Evolutionary conservation across 1,140 invertebrate genomes (phyloP).

Genomic region (Propsilocerus akamusi): DNA sequence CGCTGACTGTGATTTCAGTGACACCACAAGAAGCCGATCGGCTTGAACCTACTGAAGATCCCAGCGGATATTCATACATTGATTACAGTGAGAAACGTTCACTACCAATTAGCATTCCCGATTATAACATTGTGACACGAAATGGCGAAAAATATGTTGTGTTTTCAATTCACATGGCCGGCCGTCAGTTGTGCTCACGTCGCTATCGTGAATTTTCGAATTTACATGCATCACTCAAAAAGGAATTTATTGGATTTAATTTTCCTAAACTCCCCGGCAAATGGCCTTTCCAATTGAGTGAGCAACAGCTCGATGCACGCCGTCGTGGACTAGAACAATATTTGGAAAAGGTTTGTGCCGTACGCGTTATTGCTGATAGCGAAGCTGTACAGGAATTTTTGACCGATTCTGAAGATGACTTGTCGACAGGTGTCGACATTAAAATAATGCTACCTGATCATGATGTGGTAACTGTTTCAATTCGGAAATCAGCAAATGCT

Average conservation of each 20-base stretch:
- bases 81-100: constrained; percentile 98
- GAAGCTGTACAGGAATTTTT: constrained; percentile 96
- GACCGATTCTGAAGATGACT: constrained; percentile 77
- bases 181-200: constrained; percentile 86
- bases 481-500: constrained; percentile 79
- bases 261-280: constrained; percentile 98
- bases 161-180: constrained; percentile 99
- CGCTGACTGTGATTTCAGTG: constrained; percentile 89
- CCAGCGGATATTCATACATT: constrained; percentile 71
- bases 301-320: constrained; percentile 90
- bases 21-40: constrained; percentile 75
- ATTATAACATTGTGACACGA: constrained; percentile 62
- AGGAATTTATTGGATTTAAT: constrained; percentile 92
- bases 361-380: constrained; percentile 92
- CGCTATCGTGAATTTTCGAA: constrained; percentile 91
- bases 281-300: constrained; percentile 92
- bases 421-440: constrained; percentile 76
- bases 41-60: constrained; percentile 75
- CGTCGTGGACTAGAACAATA: constrained; percentile 91
- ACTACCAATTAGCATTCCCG: constrained; percentile 93
- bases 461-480: constrained; percentile 76
- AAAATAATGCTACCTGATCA: constrained; percentile 72
- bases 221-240: constrained; percentile 76
- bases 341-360: constrained; percentile 95
- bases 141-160: constrained; percentile 85